These are phyloP conservation scores for Dinocampus coccinellae DNA, from an alignment of 2,888 invertebrate species.

Conservation along the genomic window DNA sequence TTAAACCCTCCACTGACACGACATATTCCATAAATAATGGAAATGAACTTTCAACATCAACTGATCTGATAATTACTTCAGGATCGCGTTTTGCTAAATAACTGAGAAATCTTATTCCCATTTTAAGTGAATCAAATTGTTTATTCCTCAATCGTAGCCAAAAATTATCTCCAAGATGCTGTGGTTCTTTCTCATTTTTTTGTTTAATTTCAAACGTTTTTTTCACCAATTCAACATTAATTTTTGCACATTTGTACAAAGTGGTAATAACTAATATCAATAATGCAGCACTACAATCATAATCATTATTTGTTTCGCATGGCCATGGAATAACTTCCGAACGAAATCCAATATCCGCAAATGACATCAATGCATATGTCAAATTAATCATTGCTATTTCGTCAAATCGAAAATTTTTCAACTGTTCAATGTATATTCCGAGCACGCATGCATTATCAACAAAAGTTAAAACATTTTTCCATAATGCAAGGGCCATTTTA, in stretches of 20 bases:
- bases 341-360: conserved; percentile 53
- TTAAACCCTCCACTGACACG: conserved; percentile 50
- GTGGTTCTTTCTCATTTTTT: conserved; percentile 24
- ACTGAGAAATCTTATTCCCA: conserved; percentile 60
- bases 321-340: conserved; percentile 53
- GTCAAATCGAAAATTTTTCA: conserved; percentile 58
- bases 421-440: conserved; percentile 59
- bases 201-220: conserved; percentile 19
- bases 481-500: not conserved
- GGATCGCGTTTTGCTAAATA: conserved; percentile 59
- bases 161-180: conserved; percentile 48
- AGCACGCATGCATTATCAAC: conserved; percentile 57
- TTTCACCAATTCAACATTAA: conserved; percentile 44
- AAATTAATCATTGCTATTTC: conserved; percentile 55
- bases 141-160: conserved; percentile 50
- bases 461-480: conserved; percentile 18
- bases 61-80: conserved; percentile 56
- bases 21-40: conserved; percentile 58
- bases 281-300: conserved; percentile 58
- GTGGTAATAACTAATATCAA: conserved; percentile 56
- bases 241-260: conserved; percentile 56
- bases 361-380: conserved; percentile 52
- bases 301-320: conserved; percentile 50
- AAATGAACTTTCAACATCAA: conserved; percentile 59
- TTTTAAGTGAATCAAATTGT: conserved; percentile 54